Evolutionary conservation across 2,797 vertebrate genomes (phyloP).

Genomic region (Pipistrellus nathusii): DNA sequence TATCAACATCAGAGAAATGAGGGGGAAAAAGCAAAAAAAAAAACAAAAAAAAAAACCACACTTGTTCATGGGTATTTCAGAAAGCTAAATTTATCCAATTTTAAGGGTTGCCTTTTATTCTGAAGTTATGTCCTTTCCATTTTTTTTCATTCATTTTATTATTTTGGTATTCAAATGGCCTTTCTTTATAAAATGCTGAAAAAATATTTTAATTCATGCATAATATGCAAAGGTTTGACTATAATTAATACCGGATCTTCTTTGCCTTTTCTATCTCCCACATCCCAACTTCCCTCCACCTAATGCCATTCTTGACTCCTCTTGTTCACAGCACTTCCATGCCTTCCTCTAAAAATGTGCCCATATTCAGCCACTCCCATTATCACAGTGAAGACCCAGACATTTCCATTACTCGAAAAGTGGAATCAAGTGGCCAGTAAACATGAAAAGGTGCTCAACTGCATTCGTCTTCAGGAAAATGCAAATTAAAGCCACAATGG

Average conservation of each 20-base stretch:
- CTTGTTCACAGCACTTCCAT: background rate
- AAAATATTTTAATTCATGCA: background rate
- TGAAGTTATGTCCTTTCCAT: background rate
- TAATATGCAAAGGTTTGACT: background rate
- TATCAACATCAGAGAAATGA: background rate
- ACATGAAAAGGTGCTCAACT: background rate
- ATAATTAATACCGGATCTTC: background rate
- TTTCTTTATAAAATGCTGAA: background rate
- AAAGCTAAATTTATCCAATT: background rate
- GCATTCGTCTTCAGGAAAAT: background rate
- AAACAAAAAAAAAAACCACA: no score
- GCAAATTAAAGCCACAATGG: background rate
- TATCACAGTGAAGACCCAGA: background rate
- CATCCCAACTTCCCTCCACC: background rate
- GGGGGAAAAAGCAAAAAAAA: background rate
- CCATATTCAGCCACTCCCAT: background rate
- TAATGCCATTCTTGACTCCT: background rate
- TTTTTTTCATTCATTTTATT: background rate
- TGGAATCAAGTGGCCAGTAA: background rate
- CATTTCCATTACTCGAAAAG: background rate
- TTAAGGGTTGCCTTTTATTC: background rate
- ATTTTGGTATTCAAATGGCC: constrained; percentile 1
- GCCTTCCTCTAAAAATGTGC: background rate
- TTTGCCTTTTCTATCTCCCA: background rate
- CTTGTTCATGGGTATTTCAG: background rate